Evolutionary conservation across 2,113 vertebrate species (phyloP).

Genomic region (Chloropsis cyanopogon): DNA sequence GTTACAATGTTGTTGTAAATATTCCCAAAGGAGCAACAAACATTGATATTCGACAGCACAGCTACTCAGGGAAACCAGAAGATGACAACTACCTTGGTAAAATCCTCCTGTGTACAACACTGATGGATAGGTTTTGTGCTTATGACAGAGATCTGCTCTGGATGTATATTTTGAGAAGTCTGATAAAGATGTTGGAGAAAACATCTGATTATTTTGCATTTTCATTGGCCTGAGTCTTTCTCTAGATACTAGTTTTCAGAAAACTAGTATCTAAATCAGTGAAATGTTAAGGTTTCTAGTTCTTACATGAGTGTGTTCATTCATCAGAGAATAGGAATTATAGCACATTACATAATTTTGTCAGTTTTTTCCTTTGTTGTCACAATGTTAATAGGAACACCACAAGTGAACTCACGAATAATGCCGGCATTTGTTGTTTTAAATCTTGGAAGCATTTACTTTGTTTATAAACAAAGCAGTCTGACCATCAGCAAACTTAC

Average conservation of each 20-base stretch:
- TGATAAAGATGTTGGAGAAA: background rate
- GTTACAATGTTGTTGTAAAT: conserved; percentile 89
- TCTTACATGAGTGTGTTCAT: background rate
- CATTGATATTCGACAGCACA: conserved; percentile 91
- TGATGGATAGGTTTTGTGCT: background rate
- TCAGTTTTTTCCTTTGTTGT: background rate
- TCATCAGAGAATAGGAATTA: background rate
- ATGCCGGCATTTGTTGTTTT: background rate
- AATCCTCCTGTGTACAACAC: conserved; percentile 7
- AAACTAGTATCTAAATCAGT: background rate
- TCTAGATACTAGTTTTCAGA: background rate
- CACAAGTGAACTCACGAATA: background rate
- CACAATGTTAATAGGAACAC: background rate
- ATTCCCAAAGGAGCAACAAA: conserved; percentile 95
- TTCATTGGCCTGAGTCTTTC: background rate
- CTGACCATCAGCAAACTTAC: background rate
- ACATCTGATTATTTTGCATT: background rate
- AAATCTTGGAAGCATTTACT: background rate
- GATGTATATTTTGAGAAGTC: background rate
- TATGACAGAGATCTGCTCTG: background rate
- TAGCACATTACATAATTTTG: background rate
- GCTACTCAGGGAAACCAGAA: conserved; percentile 92
- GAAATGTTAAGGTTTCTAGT: background rate
- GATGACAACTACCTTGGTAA: conserved; percentile 98
- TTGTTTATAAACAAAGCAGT: background rate